Conservation (phyloP, 2,113 vertebrate species). For the Sciurus niger region DNA sequence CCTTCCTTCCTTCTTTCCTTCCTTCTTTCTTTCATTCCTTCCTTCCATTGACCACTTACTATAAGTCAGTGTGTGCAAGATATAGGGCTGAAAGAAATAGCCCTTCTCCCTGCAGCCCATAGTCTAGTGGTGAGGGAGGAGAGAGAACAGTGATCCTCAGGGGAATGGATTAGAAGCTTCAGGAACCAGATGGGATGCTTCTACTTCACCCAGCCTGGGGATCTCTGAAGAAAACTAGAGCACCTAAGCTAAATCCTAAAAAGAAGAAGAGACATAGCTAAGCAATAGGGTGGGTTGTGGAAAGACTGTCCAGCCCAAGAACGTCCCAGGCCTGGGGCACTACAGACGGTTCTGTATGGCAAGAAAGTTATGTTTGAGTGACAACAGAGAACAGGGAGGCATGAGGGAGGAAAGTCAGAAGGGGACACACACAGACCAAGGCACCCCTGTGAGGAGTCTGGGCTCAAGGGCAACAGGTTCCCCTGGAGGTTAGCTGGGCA, state of each 20-base stretch:
- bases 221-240: background rate
- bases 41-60: background rate
- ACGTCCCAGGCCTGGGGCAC: background rate
- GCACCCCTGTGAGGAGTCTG: background rate
- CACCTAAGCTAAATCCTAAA: background rate
- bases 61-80: background rate
- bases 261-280: background rate
- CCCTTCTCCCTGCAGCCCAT: background rate
- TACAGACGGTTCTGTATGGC: background rate
- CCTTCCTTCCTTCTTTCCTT: background rate
- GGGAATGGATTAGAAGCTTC: background rate
- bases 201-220: background rate
- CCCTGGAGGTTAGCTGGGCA: background rate
- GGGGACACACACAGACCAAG: background rate
- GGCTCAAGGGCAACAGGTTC: background rate
- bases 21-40: background rate
- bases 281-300: background rate
- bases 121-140: background rate
- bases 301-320: background rate
- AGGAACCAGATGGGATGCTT: background rate
- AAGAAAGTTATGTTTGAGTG: background rate
- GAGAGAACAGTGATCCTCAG: background rate
- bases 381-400: background rate
- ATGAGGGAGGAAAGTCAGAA: background rate
- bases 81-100: background rate